Evolutionary conservation across 2,797 vertebrate species (phyloP).

Genomic region (Enoplosus armatus): DNA sequence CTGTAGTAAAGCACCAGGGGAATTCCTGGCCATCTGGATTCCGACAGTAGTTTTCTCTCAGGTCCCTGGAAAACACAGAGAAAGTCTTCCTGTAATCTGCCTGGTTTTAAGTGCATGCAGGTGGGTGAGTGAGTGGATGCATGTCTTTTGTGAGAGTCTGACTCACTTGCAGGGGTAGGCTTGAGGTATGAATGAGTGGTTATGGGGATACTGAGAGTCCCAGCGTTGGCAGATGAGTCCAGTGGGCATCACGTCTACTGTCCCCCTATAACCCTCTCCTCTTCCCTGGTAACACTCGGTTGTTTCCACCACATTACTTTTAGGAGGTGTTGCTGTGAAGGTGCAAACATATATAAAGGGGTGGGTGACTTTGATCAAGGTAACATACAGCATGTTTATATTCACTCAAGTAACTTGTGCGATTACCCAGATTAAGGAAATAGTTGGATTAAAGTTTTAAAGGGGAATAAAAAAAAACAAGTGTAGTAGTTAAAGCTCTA

Average conservation of each 20-base stretch:
- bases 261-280: slow-evolving; percentile 93
- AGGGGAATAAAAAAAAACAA: background rate
- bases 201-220: slow-evolving; percentile 95
- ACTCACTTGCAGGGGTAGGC: slow-evolving; percentile 99
- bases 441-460: background rate
- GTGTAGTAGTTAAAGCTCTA: background rate
- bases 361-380: background rate
- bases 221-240: slow-evolving; percentile 93
- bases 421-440: background rate
- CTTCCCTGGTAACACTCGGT: slow-evolving; percentile 87
- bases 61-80: slow-evolving; percentile 86
- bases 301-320: slow-evolving; percentile 83
- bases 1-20: slow-evolving; percentile 98
- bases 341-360: background rate
- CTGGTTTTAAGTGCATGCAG: slow-evolving; percentile 31
- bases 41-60: slow-evolving; percentile 97
- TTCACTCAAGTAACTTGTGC: background rate
- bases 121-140: slow-evolving; percentile 41
- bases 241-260: slow-evolving; percentile 86
- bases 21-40: slow-evolving; percentile 97
- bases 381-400: background rate
- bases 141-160: slow-evolving; percentile 23
- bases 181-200: slow-evolving; percentile 92
- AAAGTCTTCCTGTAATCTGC: slow-evolving; percentile 40
- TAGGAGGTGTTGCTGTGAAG: slow-evolving; percentile 61